Evolutionary conservation across 2,797 vertebrate genomes (phyloP).

Genomic region (Spea hammondii): DNA sequence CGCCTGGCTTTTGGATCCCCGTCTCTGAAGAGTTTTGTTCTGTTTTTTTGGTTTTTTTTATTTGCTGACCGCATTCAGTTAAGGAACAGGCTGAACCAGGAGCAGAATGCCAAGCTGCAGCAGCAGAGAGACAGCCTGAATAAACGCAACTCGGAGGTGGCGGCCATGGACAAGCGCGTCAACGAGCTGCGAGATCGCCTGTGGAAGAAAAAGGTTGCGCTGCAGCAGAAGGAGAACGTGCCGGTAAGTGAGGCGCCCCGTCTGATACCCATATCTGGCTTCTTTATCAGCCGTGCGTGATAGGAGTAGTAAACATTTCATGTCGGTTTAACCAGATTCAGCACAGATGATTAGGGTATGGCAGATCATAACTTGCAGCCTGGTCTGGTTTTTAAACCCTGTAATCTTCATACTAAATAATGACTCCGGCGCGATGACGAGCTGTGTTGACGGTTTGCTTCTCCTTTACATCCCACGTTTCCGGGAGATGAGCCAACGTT

Average conservation of each 20-base stretch:
- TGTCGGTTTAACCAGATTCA: too few species aligned
- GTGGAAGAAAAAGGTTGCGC: conserved; percentile 91
- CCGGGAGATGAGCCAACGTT: neutral
- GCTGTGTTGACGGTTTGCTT: neutral
- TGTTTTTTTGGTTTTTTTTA: too few species aligned
- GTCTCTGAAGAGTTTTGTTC: conserved; percentile 36
- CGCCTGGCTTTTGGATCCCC: conserved; percentile 52
- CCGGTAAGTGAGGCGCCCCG: conserved; percentile 73
- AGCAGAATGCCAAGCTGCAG: conserved; percentile 86
- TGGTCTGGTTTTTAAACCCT: neutral
- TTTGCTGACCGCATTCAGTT: conserved; percentile 71
- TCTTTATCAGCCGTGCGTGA: too few species aligned
- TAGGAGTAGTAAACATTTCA: too few species aligned
- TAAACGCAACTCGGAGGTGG: conserved; percentile 86
- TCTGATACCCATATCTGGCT: neutral
- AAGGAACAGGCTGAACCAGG: conserved; percentile 90
- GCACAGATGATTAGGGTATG: neutral
- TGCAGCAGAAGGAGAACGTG: conserved; percentile 87
- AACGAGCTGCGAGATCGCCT: conserved; percentile 87
- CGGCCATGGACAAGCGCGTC: conserved; percentile 85
- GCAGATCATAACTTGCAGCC: neutral
- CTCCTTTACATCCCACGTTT: neutral
- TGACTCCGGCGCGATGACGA: neutral
- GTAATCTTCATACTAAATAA: neutral
- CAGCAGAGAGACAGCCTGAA: conserved; percentile 88